A percentile compares a stretch with the other conserved stretches of the same genome.
These are phyloP conservation scores for Hirtodrosophila histrioides DNA, from an alignment of 2,888 invertebrate species.

Conservation along the genomic window DNA sequence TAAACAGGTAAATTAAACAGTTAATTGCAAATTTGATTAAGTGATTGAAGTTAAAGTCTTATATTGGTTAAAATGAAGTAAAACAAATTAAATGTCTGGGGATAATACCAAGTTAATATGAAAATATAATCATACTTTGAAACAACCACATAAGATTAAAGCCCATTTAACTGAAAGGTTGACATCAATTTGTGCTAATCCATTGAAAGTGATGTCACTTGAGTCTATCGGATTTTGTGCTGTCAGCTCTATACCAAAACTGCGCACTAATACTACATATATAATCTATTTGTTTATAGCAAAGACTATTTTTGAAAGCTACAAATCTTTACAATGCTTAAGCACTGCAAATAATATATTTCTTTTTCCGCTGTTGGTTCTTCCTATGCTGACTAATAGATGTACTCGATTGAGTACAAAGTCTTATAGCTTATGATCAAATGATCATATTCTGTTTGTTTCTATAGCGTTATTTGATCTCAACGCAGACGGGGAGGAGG, in stretches of 20 bases:
- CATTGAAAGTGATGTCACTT: conserved; percentile 46
- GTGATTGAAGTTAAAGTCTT: neutral
- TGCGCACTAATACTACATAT: conserved; percentile 33
- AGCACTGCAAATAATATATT: neutral
- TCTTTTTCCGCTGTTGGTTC: neutral
- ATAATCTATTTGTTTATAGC: conserved; percentile 25
- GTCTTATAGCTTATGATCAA: conserved; percentile 21
- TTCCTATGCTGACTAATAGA: conserved; percentile 23
- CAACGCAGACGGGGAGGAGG: conserved; percentile 20
- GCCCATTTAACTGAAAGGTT: conserved; percentile 8
- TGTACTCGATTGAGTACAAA: conserved; percentile 15
- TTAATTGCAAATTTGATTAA: conserved; percentile 21
- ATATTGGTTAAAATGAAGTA: conserved; percentile 14
- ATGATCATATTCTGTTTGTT: conserved; percentile 48
- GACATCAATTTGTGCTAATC: conserved; percentile 20
- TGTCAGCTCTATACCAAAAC: conserved; percentile 27
- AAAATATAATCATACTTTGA: too few relatives aligned
- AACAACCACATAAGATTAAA: neutral
- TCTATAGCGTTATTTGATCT: conserved; percentile 62
- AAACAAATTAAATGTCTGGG: neutral
- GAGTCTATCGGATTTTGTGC: conserved; percentile 7
- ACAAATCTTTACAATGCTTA: conserved; percentile 2
- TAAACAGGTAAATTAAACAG: conserved; percentile 30
- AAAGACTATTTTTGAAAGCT: conserved; percentile 58
- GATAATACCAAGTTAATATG: too few relatives aligned